phyloP scores from a whole-genome alignment of 2,888 invertebrate species.

The Mythimna ferrago region DNA sequence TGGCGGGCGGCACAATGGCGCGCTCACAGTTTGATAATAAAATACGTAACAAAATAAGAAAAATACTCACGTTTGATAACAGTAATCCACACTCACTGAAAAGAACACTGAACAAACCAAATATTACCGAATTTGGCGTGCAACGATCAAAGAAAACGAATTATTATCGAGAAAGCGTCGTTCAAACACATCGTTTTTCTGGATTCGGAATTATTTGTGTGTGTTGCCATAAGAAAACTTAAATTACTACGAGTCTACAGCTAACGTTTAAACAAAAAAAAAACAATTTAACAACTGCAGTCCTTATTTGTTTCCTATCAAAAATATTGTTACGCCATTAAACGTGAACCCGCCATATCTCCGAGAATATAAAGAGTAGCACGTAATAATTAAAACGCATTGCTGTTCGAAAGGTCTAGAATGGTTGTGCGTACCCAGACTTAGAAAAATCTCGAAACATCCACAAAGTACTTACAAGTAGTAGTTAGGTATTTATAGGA shows the following conservation, averaged over 20 bases:
- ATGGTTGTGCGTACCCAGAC: too few species aligned
- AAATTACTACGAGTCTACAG: not conserved
- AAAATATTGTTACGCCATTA: too few species aligned
- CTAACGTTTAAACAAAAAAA: too few species aligned
- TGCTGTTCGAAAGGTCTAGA: too few species aligned
- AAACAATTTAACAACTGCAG: too few species aligned
- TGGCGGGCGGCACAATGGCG: constrained; percentile 88
- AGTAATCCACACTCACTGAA: constrained; percentile 70
- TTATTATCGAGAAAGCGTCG: constrained; percentile 78
- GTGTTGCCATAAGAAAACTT: constrained; percentile 59
- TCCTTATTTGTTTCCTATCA: not conserved
- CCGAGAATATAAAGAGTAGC: too few species aligned
- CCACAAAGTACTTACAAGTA: too few species aligned
- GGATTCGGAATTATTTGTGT: constrained; percentile 65
- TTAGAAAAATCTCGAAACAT: too few species aligned
- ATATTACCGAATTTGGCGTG: constrained; percentile 66
- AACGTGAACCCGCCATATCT: too few species aligned
- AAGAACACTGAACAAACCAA: constrained; percentile 69
- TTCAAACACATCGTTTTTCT: constrained; percentile 72
- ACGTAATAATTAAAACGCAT: too few species aligned
- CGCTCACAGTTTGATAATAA: constrained; percentile 62
- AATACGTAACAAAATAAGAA: constrained; percentile 52
- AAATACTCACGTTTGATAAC: constrained; percentile 75
- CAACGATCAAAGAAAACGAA: constrained; percentile 72
- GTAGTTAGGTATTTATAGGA: too few species aligned